Percentiles rank a stretch among this genome's conserved stretches.
phyloP scores from a whole-genome alignment of 2,888 invertebrate species.

The Melipona beecheii region DNA sequence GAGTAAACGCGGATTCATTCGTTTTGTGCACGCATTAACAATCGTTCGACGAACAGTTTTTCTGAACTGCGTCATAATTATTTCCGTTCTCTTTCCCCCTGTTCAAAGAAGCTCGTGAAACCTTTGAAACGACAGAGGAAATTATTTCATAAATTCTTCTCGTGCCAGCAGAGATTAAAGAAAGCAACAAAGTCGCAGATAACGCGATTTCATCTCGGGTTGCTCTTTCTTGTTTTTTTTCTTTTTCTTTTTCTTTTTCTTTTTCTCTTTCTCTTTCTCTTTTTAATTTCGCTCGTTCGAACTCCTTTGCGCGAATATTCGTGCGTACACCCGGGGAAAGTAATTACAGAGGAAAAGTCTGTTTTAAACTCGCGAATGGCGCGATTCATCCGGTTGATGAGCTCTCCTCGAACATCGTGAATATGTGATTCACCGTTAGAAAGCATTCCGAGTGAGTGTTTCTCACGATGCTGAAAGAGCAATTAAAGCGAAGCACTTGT shows the following conservation, averaged over 20 bases:
- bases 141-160: background rate
- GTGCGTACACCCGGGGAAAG: background rate
- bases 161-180: background rate
- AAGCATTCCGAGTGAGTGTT: constrained; percentile 16
- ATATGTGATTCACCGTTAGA: constrained; percentile 18
- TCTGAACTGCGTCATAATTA: background rate
- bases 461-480: constrained; percentile 31
- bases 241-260: too few species aligned
- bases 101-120: background rate
- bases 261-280: too few species aligned
- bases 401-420: constrained; percentile 17
- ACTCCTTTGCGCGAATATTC: too few species aligned
- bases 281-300: background rate
- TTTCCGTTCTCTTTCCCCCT: background rate
- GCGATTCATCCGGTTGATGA: constrained; percentile 21
- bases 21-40: constrained; percentile 21
- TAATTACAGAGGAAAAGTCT: constrained; percentile 3
- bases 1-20: background rate
- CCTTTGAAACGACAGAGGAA: too few species aligned
- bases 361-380: background rate
- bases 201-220: background rate
- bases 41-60: background rate
- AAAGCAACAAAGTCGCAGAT: too few species aligned
- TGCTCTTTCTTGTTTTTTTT: too few species aligned
- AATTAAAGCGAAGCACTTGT: constrained; percentile 24